These are phyloP conservation scores for Augochlorella aurata DNA, from an alignment of 2,888 invertebrate genomes.

Conservation along the genomic window DNA sequence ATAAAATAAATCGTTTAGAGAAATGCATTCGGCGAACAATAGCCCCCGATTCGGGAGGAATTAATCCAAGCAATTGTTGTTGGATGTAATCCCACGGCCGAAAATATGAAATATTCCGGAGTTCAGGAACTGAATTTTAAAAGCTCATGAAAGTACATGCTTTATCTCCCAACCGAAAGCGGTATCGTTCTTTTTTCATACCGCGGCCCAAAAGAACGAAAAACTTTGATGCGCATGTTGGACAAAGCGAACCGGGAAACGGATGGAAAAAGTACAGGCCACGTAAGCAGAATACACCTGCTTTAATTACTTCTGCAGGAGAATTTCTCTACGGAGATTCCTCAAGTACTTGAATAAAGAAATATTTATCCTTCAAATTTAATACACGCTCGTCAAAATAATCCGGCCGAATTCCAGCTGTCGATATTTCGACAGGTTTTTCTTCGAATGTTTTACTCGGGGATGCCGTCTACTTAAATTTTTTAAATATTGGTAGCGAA, in stretches of 20 bases:
- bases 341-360: constrained; percentile 31
- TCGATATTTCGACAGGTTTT: not conserved
- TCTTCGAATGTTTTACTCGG: not conserved
- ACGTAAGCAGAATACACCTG: constrained; percentile 26
- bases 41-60: not conserved
- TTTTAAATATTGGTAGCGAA: too few species aligned
- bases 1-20: not conserved
- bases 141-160: constrained; percentile 9
- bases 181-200: not conserved
- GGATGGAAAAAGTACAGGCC: constrained; percentile 44
- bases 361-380: not conserved
- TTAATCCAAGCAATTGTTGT: constrained; percentile 4
- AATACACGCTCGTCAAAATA: not conserved
- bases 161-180: not conserved
- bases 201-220: constrained; percentile 7
- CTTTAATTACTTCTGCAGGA: constrained; percentile 55
- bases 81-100: not conserved
- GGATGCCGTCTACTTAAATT: too few species aligned
- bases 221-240: constrained; percentile 19
- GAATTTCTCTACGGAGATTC: constrained; percentile 36
- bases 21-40: not conserved
- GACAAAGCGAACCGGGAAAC: constrained; percentile 38
- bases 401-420: not conserved
- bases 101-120: constrained; percentile 11
- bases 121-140: not conserved